Evolutionary conservation across 2,797 vertebrate species (phyloP).

Genomic region (Gymnopithys bicolor): DNA sequence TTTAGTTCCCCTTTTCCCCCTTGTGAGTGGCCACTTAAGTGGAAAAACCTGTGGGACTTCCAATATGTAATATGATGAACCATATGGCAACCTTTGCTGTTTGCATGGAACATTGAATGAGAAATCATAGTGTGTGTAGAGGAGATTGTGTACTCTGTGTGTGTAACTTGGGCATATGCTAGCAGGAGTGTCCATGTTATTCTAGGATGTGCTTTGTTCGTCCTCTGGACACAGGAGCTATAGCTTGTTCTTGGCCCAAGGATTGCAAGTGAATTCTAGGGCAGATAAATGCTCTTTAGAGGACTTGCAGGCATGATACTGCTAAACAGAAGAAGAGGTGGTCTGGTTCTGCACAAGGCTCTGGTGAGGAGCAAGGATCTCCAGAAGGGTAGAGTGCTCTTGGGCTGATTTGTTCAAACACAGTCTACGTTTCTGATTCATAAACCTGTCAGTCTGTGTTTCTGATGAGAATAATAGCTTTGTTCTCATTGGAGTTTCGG

Average conservation of each 20-base stretch:
- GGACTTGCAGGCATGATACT: neutral
- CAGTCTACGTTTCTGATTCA: neutral
- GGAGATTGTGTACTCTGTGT: neutral
- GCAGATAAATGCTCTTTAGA: neutral
- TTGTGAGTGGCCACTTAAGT: neutral
- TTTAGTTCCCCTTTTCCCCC: neutral
- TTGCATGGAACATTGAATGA: neutral
- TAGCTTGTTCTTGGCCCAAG: neutral
- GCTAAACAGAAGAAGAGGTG: neutral
- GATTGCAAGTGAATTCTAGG: neutral
- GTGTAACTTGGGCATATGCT: neutral
- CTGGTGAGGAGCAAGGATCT: neutral
- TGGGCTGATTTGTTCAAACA: neutral
- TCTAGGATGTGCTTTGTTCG: neutral
- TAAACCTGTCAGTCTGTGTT: neutral
- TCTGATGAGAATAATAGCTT: neutral
- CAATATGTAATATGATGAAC: neutral
- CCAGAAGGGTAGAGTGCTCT: neutral
- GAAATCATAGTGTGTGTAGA: neutral
- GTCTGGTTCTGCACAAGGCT: neutral
- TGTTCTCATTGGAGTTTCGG: neutral
- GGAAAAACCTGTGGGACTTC: neutral
- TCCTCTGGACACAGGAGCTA: neutral
- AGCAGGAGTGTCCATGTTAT: neutral
- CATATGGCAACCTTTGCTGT: neutral